phyloP scores from a whole-genome alignment of 2,797 vertebrate genomes.

The Leptoclinus maculatus region DNA sequence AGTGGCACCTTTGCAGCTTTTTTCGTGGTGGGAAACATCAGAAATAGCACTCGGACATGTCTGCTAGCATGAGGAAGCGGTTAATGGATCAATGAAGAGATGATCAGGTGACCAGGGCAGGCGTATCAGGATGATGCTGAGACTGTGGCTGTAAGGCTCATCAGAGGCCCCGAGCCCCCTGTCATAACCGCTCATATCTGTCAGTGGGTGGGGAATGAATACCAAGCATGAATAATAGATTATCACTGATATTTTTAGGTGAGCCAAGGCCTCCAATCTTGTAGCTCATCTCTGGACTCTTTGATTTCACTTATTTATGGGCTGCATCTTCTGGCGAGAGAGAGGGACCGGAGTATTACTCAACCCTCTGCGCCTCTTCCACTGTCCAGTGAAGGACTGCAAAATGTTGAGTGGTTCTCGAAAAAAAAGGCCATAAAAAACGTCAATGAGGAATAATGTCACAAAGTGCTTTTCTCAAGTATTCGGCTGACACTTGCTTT shows the following conservation, averaged over 20 bases:
- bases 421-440: conserved; percentile 74
- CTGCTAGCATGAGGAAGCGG: conserved; percentile 79
- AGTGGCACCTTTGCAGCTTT: conserved; percentile 74
- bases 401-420: conserved; percentile 78
- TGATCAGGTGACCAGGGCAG: conserved; percentile 76
- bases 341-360: conserved; percentile 71
- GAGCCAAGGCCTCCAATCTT: conserved; percentile 75
- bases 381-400: conserved; percentile 61
- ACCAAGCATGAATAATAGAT: conserved; percentile 86
- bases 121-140: conserved; percentile 63
- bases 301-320: conserved; percentile 84
- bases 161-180: conserved; percentile 63
- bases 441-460: conserved; percentile 82
- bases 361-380: conserved; percentile 42
- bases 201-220: conserved; percentile 80
- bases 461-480: conserved; percentile 63
- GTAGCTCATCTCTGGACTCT: conserved; percentile 78
- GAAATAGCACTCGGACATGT: conserved; percentile 76
- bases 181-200: conserved; percentile 81
- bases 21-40: conserved; percentile 78
- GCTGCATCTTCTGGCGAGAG: conserved; percentile 67
- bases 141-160: conserved; percentile 54
- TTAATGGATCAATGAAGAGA: conserved; percentile 79
- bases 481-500: conserved; percentile 16
- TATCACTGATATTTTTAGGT: conserved; percentile 85